Percentiles rank a stretch among this genome's conserved stretches.
phyloP scores from a whole-genome alignment of 2,888 invertebrate genomes.

The Megaustenia siamemsis region DNA sequence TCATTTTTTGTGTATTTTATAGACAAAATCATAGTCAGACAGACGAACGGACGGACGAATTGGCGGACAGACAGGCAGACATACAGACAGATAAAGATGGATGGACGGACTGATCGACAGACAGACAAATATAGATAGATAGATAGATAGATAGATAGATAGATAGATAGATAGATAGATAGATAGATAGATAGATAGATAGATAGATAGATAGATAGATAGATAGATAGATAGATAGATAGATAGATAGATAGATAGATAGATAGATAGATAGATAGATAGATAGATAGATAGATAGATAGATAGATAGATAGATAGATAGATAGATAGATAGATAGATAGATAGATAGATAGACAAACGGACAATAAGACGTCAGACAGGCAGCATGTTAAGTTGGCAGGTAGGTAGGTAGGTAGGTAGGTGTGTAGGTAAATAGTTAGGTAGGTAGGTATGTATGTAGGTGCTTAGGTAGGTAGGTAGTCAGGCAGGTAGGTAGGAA shows the following conservation, averaged over 20 bases:
- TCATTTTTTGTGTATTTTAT: no score
- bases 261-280: neutral
- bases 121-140: neutral
- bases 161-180: neutral
- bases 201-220: neutral
- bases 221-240: no score
- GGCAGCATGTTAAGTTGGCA: no score
- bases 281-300: neutral
- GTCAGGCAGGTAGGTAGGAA: no score
- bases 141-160: neutral
- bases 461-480: no score
- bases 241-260: neutral
- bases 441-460: no score
- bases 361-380: no score
- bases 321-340: slow-evolving; percentile 25
- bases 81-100: neutral
- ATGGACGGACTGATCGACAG: neutral
- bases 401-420: no score
- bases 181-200: neutral
- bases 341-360: no score
- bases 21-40: no score
- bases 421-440: no score
- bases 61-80: neutral
- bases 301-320: slow-evolving; percentile 20
- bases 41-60: no score